phyloP scores from a whole-genome alignment of 1,140 invertebrate genomes.

The Araneus ventricosus region DNA sequence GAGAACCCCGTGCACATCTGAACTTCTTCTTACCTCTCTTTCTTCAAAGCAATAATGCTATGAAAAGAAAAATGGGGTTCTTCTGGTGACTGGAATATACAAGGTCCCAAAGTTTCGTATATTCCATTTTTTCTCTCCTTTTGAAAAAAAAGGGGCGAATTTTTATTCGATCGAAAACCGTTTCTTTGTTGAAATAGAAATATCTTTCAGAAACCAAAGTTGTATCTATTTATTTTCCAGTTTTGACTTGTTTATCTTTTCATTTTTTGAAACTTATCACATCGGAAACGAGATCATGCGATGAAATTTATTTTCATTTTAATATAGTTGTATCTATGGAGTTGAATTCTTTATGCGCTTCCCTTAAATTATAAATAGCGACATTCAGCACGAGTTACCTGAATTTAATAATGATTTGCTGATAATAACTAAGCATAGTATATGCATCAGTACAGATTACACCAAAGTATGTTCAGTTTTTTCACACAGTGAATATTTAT shows the following conservation, averaged over 20 bases:
- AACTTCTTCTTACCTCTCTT: background rate
- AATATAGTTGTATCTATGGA: too few relatives aligned
- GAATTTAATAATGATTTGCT: too few relatives aligned
- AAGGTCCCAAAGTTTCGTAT: constrained; percentile 27
- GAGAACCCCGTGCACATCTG: constrained; percentile 7
- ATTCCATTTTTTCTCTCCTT: background rate
- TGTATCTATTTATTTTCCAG: constrained; percentile 34
- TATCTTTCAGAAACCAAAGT: constrained; percentile 8
- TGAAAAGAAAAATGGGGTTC: constrained; percentile 15
- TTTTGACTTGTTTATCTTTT: background rate
- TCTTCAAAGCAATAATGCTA: constrained; percentile 22
- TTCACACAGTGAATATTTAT: too few relatives aligned
- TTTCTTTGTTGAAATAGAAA: constrained; percentile 21
- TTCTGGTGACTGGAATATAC: constrained; percentile 49
- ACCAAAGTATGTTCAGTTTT: too few relatives aligned
- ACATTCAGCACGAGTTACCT: too few relatives aligned
- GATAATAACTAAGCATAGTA: too few relatives aligned
- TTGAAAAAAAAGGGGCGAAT: background rate
- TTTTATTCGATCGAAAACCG: constrained; percentile 34
- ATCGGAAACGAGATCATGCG: too few relatives aligned
- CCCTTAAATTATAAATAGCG: too few relatives aligned
- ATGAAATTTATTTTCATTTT: too few relatives aligned
- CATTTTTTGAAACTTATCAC: too few relatives aligned
- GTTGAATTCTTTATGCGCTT: too few relatives aligned
- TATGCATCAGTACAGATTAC: too few relatives aligned